Percentiles rank a stretch among this genome's conserved stretches.
Conservation (phyloP, 2,113 vertebrate genomes). For the Irena cyanogastra region DNA sequence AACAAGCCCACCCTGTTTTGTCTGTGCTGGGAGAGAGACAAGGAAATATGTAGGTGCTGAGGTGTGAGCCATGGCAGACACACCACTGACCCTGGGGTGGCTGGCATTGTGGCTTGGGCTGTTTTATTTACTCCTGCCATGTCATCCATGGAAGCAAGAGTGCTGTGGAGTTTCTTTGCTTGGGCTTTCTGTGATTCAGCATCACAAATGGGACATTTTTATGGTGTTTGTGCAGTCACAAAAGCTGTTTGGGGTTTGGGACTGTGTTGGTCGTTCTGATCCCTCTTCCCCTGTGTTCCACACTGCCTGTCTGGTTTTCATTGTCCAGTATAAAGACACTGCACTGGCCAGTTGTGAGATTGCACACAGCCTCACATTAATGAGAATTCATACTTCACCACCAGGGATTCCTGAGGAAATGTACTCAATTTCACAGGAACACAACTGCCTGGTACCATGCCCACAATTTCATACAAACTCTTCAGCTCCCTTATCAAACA, state of each 20-base stretch:
- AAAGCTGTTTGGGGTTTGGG: background rate
- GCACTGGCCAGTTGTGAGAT: background rate
- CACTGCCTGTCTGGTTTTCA: background rate
- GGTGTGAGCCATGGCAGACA: background rate
- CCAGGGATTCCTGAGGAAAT: background rate
- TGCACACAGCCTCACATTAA: background rate
- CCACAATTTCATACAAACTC: background rate
- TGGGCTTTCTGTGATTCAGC: background rate
- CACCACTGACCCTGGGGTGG: accelerated
- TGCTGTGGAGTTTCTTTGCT: background rate
- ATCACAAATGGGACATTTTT: background rate
- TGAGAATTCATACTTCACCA: background rate
- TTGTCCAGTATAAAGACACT: background rate
- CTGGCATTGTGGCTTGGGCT: background rate
- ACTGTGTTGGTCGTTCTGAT: background rate
- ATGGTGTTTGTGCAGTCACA: background rate
- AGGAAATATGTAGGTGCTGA: background rate
- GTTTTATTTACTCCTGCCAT: background rate
- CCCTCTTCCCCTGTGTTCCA: background rate
- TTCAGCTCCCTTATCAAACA: background rate
- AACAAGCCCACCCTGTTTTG: background rate
- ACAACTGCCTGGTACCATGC: background rate
- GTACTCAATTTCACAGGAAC: background rate
- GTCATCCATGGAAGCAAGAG: background rate
- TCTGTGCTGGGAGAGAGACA: background rate